Conservation (phyloP, 2,797 vertebrate genomes). For the Hippopotamyrus pictus region DNA sequence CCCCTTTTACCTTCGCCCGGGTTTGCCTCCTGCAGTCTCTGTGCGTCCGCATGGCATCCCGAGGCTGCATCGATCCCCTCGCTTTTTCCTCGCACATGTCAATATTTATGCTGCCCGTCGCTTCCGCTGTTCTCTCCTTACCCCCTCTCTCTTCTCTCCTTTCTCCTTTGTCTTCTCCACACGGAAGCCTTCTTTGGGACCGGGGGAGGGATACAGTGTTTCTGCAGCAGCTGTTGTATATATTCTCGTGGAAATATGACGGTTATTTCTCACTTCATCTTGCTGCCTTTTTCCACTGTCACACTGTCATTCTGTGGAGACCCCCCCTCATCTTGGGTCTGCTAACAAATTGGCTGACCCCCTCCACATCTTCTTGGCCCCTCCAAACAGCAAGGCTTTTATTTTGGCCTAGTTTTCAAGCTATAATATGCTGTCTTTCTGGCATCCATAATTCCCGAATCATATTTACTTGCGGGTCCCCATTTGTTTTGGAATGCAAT, state of each 20-base stretch:
- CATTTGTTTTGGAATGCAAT: neutral
- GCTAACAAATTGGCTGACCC: constrained; percentile 1
- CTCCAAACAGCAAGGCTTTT: neutral
- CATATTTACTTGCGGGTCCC: neutral
- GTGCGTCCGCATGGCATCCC: constrained; percentile 4
- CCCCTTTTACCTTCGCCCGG: neutral
- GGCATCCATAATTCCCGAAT: neutral
- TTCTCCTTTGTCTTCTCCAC: neutral
- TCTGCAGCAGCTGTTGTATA: constrained; percentile 1
- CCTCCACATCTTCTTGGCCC: neutral
- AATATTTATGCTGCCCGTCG: constrained; percentile 8
- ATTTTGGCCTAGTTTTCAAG: neutral
- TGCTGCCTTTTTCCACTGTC: neutral
- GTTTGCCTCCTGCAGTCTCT: neutral
- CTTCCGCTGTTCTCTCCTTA: neutral
- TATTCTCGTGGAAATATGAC: neutral
- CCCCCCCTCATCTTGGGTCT: neutral
- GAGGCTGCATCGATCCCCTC: constrained; percentile 10
- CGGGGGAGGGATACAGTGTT: neutral
- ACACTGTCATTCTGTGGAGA: neutral
- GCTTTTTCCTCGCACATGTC: constrained; percentile 12
- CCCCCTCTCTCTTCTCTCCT: neutral
- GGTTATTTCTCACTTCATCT: neutral
- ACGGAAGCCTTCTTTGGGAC: neutral
- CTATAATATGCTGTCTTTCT: neutral